Base-by-base conservation (phyloP, 2,113 vertebrate genomes). In the Tamias sibiricus region DNA sequence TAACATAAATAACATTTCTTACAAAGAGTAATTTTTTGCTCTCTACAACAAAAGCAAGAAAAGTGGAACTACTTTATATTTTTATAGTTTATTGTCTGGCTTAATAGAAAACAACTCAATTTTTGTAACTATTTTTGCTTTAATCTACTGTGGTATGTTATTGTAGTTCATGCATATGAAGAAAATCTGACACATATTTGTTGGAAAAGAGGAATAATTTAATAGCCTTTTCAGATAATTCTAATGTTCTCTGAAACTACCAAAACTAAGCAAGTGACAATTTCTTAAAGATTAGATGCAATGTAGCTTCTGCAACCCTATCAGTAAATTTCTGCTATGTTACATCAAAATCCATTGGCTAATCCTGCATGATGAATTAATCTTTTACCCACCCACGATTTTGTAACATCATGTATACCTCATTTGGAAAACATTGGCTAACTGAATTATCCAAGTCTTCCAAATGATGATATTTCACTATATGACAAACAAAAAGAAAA, bases 21-120 rank as follows among this genome's bases (percentile, higher is more conserved):
- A 69, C 1, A 4, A 95, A 68, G 90, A 84, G 62, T 49, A 90
- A 79, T 37, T 49, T 40, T 91, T 40, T 68, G 37, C 72, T 88
- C 93, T 91, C 84, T 30, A 89, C 94, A 95, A 64, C 2, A 74
- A 90, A 81, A 93, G 68, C 47, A 17, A 89, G 28, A 95, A 47
- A 49, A 85, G 35, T 52, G 44, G 37, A 1, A 93, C 6, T 59
- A 10, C 7, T 91, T 87, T 47, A 74, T 82, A 82, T 79, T 52
- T 40, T 24, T n/a, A 82, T 77, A 57, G 86, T 44, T 95, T 68
- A 87, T 37, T 89, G 40, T 57, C 20, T 66, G 59, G 87, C 44
- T 88, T 76, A 42, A 88, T 5, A 81, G 32, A 91, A 91, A 84
- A 81, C 44, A 66, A 49, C 30, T 86, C 44, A 76, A 86, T 89